Percentiles rank a stretch among this genome's conserved stretches.
phyloP scores from a whole-genome alignment of 2,888 invertebrate species.

The Campoletis raptor region DNA sequence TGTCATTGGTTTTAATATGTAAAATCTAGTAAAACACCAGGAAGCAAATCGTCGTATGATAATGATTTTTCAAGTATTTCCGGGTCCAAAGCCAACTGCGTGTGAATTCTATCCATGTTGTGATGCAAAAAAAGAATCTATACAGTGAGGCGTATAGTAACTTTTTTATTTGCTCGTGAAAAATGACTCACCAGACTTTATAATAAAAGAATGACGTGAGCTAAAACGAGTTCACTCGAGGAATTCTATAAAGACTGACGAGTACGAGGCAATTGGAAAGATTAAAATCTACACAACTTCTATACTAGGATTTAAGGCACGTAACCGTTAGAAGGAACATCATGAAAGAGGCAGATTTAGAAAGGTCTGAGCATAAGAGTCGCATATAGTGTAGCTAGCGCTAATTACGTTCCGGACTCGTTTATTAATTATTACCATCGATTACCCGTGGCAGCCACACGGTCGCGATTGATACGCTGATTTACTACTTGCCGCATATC shows the following conservation, averaged over 20 bases:
- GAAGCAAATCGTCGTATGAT: neutral
- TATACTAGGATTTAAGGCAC: neutral
- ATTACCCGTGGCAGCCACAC: conserved; percentile 63
- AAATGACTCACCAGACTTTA: neutral
- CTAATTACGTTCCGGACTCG: conserved; percentile 66
- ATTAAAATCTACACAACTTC: neutral
- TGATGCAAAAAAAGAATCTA: conserved; percentile 1
- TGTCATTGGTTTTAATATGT: neutral
- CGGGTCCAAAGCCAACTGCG: neutral
- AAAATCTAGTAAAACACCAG: neutral
- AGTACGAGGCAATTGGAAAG: conserved; percentile 5
- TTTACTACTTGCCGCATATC: conserved; percentile 61
- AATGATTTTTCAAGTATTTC: neutral
- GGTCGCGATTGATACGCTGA: conserved; percentile 68
- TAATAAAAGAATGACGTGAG: neutral
- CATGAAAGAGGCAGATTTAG: conserved; percentile 1
- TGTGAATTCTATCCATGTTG: neutral
- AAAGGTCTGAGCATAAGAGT: neutral
- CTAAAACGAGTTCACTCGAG: neutral
- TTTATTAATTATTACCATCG: conserved; percentile 70
- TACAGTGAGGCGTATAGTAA: neutral
- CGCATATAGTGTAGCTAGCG: conserved; percentile 21
- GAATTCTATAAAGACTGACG: conserved; percentile 16
- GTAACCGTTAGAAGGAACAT: conserved; percentile 12
- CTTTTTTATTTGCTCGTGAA: neutral